A percentile compares a stretch with the other conserved stretches of the same genome.
Evolutionary conservation across 2,113 vertebrate species (phyloP).

Genomic region (Ptychochromis oligacanthus): DNA sequence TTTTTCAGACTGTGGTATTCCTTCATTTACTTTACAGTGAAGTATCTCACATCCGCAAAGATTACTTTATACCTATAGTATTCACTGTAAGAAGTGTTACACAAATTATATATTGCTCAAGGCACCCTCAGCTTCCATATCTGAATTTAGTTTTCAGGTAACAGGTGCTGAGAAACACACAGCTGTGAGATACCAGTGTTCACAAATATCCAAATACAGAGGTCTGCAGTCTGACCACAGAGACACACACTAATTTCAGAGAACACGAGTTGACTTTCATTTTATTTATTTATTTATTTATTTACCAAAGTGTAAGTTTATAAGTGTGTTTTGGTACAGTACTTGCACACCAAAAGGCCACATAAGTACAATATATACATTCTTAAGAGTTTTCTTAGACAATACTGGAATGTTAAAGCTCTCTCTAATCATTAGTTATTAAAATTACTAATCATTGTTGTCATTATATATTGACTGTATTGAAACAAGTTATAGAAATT

Average conservation of each 20-base stretch:
- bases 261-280: neutral
- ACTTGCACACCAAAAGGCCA: neutral
- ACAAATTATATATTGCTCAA: neutral
- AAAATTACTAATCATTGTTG: neutral
- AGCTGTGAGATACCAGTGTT: neutral
- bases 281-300: neutral
- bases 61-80: neutral
- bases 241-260: neutral
- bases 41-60: neutral
- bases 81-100: neutral
- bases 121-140: neutral
- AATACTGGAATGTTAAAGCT: neutral
- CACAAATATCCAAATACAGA: neutral
- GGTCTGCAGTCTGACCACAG: neutral
- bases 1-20: neutral
- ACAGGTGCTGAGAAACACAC: neutral
- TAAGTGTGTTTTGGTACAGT: neutral
- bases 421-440: neutral
- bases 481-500: neutral
- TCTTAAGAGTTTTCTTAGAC: neutral
- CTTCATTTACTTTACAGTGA: neutral
- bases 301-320: neutral
- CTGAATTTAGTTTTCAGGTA: neutral
- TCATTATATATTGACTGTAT: neutral
- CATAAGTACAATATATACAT: neutral